Percentiles rank a stretch among this genome's conserved stretches.
phyloP scores from a whole-genome alignment of 2,113 vertebrate genomes.

The Podiceps cristatus region DNA sequence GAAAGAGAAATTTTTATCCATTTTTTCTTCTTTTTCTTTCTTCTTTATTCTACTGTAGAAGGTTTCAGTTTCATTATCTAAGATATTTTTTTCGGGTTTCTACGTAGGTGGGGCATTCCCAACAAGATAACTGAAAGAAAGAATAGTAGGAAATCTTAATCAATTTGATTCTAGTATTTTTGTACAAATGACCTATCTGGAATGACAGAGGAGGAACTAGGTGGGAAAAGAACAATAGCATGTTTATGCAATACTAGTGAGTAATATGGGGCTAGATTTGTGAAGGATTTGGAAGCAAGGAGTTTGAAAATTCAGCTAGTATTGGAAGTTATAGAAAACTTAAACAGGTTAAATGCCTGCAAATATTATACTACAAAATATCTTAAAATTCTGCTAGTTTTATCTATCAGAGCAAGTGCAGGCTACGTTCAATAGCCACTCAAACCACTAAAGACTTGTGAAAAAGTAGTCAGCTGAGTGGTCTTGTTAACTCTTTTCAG shows the following conservation, averaged over 20 bases:
- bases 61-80: neutral
- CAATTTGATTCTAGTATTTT: neutral
- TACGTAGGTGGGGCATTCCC: neutral
- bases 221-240: neutral
- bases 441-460: neutral
- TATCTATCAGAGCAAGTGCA: neutral
- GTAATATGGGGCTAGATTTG: neutral
- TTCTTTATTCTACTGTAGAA: neutral
- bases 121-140: neutral
- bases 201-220: neutral
- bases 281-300: neutral
- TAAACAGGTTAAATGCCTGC: neutral
- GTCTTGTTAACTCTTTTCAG: neutral
- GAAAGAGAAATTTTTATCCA: accelerated
- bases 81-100: neutral
- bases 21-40: neutral
- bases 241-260: neutral
- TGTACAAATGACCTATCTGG: neutral
- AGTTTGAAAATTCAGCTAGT: neutral
- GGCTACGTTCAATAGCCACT: neutral
- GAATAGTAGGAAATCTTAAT: constrained; percentile 37
- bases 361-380: neutral
- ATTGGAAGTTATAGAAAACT: neutral
- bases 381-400: neutral
- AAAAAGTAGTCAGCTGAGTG: neutral